phyloP scores from a whole-genome alignment of 2,888 invertebrate species.

The Phengaris alcon region DNA sequence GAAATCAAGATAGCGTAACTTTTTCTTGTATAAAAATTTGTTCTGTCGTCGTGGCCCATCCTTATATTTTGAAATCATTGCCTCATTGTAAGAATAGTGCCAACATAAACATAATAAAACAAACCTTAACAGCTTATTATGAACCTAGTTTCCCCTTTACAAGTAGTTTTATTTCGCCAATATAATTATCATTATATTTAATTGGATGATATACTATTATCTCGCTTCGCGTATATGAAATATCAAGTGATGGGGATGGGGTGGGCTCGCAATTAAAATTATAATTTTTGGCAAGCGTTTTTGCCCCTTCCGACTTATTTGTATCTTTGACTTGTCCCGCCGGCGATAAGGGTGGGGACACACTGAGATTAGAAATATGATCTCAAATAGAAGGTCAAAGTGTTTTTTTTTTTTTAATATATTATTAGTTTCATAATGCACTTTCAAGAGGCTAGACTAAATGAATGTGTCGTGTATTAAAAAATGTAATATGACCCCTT shows the following conservation, averaged over 20 bases:
- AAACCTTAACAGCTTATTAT: neutral
- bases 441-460: too few species aligned
- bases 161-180: neutral
- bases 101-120: neutral
- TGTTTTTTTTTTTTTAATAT: too few species aligned
- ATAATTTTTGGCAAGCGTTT: conserved; percentile 78
- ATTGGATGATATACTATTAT: conserved; percentile 14
- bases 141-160: neutral
- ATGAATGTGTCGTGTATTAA: too few species aligned
- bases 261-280: conserved; percentile 72
- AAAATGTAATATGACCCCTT: too few species aligned
- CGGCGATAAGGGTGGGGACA: conserved; percentile 45
- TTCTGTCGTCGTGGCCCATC: too few species aligned
- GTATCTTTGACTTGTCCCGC: conserved; percentile 74
- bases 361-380: conserved; percentile 40
- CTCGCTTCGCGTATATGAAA: conserved; percentile 1
- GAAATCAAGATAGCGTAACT: too few species aligned
- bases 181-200: neutral
- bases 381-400: neutral
- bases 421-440: too few species aligned
- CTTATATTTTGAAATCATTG: too few species aligned
- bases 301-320: conserved; percentile 63
- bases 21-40: too few species aligned
- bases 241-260: conserved; percentile 40
- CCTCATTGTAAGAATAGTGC: neutral